Evolutionary conservation across 1,140 invertebrate species (phyloP).

Genomic region (Drosophila eugracilis): DNA sequence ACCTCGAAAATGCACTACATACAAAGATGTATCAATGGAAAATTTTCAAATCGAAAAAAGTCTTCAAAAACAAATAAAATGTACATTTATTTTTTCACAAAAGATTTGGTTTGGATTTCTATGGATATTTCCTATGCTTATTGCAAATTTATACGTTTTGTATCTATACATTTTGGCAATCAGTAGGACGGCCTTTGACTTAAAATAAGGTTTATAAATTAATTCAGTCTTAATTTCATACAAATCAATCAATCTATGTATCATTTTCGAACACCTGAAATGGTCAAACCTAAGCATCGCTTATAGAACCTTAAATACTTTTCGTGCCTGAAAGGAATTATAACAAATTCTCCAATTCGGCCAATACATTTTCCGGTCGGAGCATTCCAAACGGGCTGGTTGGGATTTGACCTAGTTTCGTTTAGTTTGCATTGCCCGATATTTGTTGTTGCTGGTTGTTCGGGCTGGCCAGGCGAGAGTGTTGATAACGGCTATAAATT

Average conservation of each 20-base stretch:
- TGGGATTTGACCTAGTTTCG: slow-evolving; percentile 67
- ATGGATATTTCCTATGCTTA: background rate
- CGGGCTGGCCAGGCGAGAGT: slow-evolving; percentile 23
- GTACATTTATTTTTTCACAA: slow-evolving; percentile 47
- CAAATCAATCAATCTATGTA: no score
- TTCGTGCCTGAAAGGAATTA: background rate
- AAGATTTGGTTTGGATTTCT: background rate
- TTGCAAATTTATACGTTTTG: background rate
- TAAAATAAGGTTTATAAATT: no score
- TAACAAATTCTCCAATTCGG: background rate
- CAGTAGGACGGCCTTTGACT: no score
- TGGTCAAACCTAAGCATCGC: background rate
- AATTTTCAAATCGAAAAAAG: slow-evolving; percentile 38
- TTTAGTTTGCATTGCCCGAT: slow-evolving; percentile 52
- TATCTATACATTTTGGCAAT: no score
- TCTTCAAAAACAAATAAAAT: slow-evolving; percentile 20
- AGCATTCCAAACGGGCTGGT: slow-evolving; percentile 22
- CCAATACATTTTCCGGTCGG: background rate
- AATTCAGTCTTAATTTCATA: background rate
- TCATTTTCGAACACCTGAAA: no score
- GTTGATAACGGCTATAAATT: slow-evolving; percentile 77
- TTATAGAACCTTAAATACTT: background rate
- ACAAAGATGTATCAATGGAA: slow-evolving; percentile 20
- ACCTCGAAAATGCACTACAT: slow-evolving; percentile 25
- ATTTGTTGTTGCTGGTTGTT: slow-evolving; percentile 47